Evolutionary conservation across 1,140 invertebrate species (phyloP), one percentile per base, ranked within the genome.

Genomic region (Scaptodrosophila lebanonensis): DNA sequence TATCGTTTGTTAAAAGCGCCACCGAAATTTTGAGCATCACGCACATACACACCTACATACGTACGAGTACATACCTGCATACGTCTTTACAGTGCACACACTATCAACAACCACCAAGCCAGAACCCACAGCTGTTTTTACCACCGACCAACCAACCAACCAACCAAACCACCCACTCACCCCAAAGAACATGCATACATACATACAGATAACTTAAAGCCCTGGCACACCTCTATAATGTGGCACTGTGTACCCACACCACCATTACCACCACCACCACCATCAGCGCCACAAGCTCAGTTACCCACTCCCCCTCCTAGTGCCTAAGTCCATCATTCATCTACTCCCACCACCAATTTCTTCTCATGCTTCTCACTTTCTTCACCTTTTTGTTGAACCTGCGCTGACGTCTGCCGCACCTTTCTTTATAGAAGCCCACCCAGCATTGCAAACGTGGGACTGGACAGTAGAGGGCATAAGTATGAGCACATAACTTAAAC

Each of bases 1-100:
- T 84, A 79, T 84, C 79, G 79, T 84, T 84, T 84, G 73, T 84
- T 77, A 77, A 71, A 83, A 69, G 67, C 66, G 63, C 70, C 61
- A 66, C 51, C 75, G 49, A 22, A 68, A 59, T 50, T 39, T 56
- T 58, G 22, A 25, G 8, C 8, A 8, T n/a, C 40, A 43, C 40
- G 2, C 49, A 48, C 49, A 47, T 18, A 56, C 32, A 27, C 36
- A 60, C 44, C 27, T 47, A 42, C 43, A 43, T 20, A 39, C 38
- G 3, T 11, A 36, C 33, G 15, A 12, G 3, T 25, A 25, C 22
- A 25, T n/a, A 40, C 4, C 13, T 17, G 13, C 38, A 40, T 15
- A 17, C 15, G 5, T 3, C 18, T 4, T 3, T 3, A 40, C 6
- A 16, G 3, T 12, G 13, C 38, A 40, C 15, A 4, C 22, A 25